These are phyloP conservation scores for Pterocles orientalis DNA, from an alignment of 2,113 vertebrate genomes.

Conservation along the genomic window DNA sequence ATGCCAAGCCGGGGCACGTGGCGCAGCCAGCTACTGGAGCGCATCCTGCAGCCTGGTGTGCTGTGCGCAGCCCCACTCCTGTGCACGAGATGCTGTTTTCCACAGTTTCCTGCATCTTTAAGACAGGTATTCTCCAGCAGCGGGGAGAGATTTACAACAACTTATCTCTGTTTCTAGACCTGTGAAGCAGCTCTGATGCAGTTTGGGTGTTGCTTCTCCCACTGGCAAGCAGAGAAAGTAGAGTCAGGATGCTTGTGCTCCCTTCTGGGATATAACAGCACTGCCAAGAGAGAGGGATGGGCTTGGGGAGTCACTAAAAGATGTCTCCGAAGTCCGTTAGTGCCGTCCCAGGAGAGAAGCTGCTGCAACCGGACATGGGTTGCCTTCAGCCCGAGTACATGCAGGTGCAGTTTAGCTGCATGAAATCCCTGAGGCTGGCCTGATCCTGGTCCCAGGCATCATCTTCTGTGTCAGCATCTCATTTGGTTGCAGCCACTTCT, in stretches of 20 bases:
- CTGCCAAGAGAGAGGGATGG: background rate
- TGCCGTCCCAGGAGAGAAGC: background rate
- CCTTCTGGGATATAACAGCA: fast-evolving
- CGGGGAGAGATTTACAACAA: background rate
- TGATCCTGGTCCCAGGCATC: background rate
- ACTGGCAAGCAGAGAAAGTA: background rate
- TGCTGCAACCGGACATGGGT: background rate
- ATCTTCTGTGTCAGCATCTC: background rate
- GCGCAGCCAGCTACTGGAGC: background rate
- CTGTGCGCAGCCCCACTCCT: fast-evolving
- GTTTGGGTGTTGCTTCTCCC: background rate
- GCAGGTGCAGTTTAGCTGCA: background rate
- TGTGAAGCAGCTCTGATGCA: background rate
- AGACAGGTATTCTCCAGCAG: background rate
- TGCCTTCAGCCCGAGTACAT: background rate
- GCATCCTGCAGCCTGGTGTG: background rate
- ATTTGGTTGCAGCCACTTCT: background rate
- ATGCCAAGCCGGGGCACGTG: background rate
- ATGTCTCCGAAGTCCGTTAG: background rate
- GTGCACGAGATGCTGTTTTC: background rate
- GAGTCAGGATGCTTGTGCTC: background rate
- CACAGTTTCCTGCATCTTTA: background rate
- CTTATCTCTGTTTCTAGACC: background rate
- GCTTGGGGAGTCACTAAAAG: background rate
- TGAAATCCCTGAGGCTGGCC: background rate